phyloP scores from a whole-genome alignment of 2,888 invertebrate species.

The Spialia ferax region DNA sequence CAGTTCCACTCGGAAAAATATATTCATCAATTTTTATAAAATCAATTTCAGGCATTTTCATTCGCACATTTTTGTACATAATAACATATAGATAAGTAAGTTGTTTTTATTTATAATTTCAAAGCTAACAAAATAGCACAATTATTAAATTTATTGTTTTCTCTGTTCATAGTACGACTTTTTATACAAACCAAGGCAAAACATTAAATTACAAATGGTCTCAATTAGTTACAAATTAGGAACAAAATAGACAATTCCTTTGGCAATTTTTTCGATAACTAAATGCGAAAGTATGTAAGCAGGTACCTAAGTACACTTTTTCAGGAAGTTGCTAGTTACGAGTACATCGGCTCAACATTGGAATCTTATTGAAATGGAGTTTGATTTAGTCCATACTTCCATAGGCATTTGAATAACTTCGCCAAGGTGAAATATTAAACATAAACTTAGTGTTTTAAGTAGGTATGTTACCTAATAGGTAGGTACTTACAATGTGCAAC shows the following conservation, averaged over 20 bases:
- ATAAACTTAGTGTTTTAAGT: not conserved
- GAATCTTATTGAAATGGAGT: not conserved
- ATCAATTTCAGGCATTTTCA: conserved; percentile 83
- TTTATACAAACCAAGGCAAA: conserved; percentile 34
- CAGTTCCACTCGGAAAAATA: conserved; percentile 83
- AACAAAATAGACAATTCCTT: conserved; percentile 33
- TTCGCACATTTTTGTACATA: conserved; percentile 84
- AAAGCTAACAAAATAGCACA: conserved; percentile 51
- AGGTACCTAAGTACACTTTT: not conserved
- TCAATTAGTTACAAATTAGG: conserved; percentile 33
- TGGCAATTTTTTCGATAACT: conserved; percentile 15
- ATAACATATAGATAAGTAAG: conserved; percentile 51
- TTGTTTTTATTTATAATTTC: conserved; percentile 55
- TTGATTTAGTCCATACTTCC: too few relatives aligned
- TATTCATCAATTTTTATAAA: conserved; percentile 86
- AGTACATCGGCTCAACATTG: not conserved
- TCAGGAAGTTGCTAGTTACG: not conserved
- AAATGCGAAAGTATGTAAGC: not conserved
- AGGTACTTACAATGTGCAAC: conserved; percentile 5
- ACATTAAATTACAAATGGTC: not conserved
- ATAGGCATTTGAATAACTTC: not conserved
- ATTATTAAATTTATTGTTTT: conserved; percentile 23
- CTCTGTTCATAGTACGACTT: not conserved
- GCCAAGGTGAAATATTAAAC: not conserved
- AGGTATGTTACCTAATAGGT: too few relatives aligned